phyloP scores from a whole-genome alignment of 2,113 vertebrate species.

The Marcusenius ussheri region DNA sequence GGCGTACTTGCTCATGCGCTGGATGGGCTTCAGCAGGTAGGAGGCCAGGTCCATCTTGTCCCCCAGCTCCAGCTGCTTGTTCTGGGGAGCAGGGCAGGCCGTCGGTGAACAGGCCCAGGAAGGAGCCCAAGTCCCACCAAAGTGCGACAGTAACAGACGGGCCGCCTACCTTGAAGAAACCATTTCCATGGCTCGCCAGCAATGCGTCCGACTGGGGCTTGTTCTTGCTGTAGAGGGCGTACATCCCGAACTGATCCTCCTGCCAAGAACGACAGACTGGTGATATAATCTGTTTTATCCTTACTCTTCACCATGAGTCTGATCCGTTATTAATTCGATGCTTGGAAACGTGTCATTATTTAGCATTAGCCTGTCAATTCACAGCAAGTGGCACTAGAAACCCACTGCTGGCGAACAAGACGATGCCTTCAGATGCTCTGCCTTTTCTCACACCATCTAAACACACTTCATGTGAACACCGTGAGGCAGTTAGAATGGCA shows the following conservation, averaged over 20 bases:
- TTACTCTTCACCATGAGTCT: neutral
- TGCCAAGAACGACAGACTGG: constrained; percentile 46
- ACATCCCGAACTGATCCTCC: constrained; percentile 80
- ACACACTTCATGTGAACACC: neutral
- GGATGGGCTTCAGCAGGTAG: constrained; percentile 91
- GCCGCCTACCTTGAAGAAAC: constrained; percentile 72
- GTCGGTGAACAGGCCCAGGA: neutral
- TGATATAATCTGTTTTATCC: constrained; percentile 23
- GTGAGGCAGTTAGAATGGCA: neutral
- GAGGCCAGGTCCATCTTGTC: constrained; percentile 95
- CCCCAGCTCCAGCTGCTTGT: constrained; percentile 82
- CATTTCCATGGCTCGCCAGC: constrained; percentile 68
- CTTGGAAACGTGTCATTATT: neutral
- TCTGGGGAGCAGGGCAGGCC: constrained; percentile 47
- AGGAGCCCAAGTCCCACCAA: neutral
- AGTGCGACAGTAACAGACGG: neutral
- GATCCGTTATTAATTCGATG: neutral
- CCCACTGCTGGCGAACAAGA: neutral
- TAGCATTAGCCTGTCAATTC: neutral
- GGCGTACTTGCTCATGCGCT: constrained; percentile 93
- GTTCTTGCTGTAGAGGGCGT: constrained; percentile 81
- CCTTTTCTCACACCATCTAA: neutral
- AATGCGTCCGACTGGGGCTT: constrained; percentile 71
- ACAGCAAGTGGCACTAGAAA: neutral
- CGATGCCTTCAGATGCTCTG: neutral